Evolutionary conservation across 1,140 invertebrate genomes (phyloP).

Genomic region (Lithobius niger): DNA sequence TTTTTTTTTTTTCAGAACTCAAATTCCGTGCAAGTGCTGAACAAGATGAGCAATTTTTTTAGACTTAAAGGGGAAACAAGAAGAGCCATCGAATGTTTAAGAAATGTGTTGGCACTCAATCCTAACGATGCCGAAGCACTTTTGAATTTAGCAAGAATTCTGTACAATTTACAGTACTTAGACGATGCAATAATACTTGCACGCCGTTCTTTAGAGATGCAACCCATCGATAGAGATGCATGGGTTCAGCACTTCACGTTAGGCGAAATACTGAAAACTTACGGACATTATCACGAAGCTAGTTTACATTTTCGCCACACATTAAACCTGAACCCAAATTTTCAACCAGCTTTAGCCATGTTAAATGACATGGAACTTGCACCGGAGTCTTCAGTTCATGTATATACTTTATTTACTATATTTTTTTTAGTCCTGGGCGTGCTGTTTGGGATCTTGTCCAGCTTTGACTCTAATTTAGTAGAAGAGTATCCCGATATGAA

Average conservation of each 20-base stretch:
- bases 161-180: slow-evolving; percentile 70
- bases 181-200: slow-evolving; percentile 78
- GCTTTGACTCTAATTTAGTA: slow-evolving; percentile 42
- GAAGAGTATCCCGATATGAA: slow-evolving; percentile 44
- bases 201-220: slow-evolving; percentile 51
- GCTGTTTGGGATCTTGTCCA: slow-evolving; percentile 61
- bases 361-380: slow-evolving; percentile 62
- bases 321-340: slow-evolving; percentile 64
- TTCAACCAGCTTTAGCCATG: slow-evolving; percentile 57
- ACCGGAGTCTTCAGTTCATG: slow-evolving; percentile 50
- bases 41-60: neutral
- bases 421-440: slow-evolving; percentile 59
- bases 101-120: slow-evolving; percentile 63
- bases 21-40: neutral
- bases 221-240: slow-evolving; percentile 63
- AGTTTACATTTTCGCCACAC: slow-evolving; percentile 62
- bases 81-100: slow-evolving; percentile 74
- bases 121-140: slow-evolving; percentile 73
- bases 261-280: slow-evolving; percentile 47
- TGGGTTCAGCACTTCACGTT: slow-evolving; percentile 83
- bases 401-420: slow-evolving; percentile 72
- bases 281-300: slow-evolving; percentile 69
- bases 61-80: slow-evolving; percentile 48
- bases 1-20: neutral
- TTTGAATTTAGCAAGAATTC: slow-evolving; percentile 64